These are phyloP conservation scores for Tinea semifulvella DNA, from an alignment of 2,888 invertebrate species.

Conservation along the genomic window DNA sequence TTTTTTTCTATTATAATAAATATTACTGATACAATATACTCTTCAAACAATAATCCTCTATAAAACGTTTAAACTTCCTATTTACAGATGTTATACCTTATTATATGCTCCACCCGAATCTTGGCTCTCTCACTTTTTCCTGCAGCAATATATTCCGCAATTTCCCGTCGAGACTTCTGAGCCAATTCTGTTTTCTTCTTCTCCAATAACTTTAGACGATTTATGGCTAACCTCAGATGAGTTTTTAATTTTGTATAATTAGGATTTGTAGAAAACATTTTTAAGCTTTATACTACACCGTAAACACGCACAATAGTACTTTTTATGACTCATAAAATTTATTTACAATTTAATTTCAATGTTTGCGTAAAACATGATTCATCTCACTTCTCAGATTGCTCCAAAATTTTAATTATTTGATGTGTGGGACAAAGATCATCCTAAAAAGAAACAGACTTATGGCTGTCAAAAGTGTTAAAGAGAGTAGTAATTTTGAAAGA, in stretches of 20 bases:
- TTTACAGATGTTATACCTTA: slow-evolving; percentile 61
- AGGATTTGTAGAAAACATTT: slow-evolving; percentile 90
- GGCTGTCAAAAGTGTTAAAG: no score
- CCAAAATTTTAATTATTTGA: no score
- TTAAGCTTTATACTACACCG: slow-evolving; percentile 21
- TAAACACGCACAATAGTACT: background rate
- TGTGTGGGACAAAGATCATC: no score
- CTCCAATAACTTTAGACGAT: slow-evolving; percentile 92
- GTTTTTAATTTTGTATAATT: slow-evolving; percentile 98
- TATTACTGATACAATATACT: no score
- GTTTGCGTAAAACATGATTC: slow-evolving; percentile 9
- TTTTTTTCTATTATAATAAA: background rate
- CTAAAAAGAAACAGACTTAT: no score
- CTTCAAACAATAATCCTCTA: no score
- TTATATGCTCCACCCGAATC: slow-evolving; percentile 98
- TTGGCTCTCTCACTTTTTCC: slow-evolving; percentile 91
- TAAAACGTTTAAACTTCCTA: background rate
- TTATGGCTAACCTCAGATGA: slow-evolving; percentile 90
- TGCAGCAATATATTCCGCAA: slow-evolving; percentile 91
- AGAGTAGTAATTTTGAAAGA: no score
- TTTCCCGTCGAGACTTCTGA: slow-evolving; percentile 95
- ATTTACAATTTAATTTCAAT: slow-evolving; percentile 20
- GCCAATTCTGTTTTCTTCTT: slow-evolving; percentile 98
- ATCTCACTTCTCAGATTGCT: no score
- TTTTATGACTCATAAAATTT: slow-evolving; percentile 1